Evolutionary conservation across 2,113 vertebrate genomes (phyloP), one percentile per base, ranked within the genome.

Genomic region (Hippolais icterina): DNA sequence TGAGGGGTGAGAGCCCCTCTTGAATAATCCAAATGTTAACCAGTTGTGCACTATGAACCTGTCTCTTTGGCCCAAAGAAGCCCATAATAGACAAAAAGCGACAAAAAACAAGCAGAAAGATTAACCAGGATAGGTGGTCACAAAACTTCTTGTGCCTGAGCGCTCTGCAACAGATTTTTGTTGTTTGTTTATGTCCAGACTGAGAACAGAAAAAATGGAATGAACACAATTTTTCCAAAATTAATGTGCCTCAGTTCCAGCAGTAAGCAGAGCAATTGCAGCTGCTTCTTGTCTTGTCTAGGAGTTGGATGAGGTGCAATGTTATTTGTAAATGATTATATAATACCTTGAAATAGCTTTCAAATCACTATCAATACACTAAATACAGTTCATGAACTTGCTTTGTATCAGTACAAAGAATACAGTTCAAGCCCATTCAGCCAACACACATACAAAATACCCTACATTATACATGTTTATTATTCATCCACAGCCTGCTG

Each of bases 331-430:
- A 81, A 65, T 69, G 18, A 39, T 72, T 70, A 27, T 20, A 53
- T 37, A 90, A 86, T 28, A 94, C 94, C 71, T 96, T 83, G 37
- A 89, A 87, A 89, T 13, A 82, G 52, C 74, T 94, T 93, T 85
- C 50, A 76, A 94, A 90, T 53, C 66, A 80, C 75, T 80, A 52
- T 53, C 59, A 83, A 66, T 79, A 49, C 29, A 33, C n/a, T 57
- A 83, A 82, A 88, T 21, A 49, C 9, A 74, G 63, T 72, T 93
- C 78, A 90, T 46, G 44, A 79, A 79, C 70, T 85, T 2, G 5
- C 46, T 91, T 84, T 91, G 25, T 83, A 53, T 74, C 52, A 71
- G 47, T 57, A 70, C 35, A 91, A 83, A 90, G 57, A 91, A 72
- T 6, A 88, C 39, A 90, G 60, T 41, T 74, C 56, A 70, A 77